These are phyloP conservation scores for Leptobrachium ailaonicum DNA, from an alignment of 2,113 vertebrate species.

Conservation along the genomic window DNA sequence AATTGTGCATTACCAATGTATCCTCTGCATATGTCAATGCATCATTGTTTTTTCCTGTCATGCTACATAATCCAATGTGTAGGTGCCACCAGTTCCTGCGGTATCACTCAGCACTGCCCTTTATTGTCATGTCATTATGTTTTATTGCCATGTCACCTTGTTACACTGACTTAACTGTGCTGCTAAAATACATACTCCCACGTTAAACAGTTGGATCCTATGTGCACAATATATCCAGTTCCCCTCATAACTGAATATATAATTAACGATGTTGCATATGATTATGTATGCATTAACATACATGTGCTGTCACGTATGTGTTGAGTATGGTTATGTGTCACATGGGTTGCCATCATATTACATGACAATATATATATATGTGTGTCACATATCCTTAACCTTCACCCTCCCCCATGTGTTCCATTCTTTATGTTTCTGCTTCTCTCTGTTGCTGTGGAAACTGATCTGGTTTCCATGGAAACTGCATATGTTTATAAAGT, in stretches of 20 bases:
- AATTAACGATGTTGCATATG: neutral
- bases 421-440: slow-evolving; percentile 45
- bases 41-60: too few species aligned
- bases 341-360: neutral
- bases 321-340: neutral
- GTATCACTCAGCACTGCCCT: too few species aligned
- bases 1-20: too few species aligned
- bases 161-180: too few species aligned
- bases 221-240: neutral
- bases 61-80: too few species aligned
- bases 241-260: neutral
- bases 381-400: neutral
- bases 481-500: slow-evolving; percentile 90
- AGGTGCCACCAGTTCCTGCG: too few species aligned
- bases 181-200: too few species aligned
- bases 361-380: slow-evolving; percentile 7
- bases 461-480: slow-evolving; percentile 79
- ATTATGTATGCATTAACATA: neutral
- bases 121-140: too few species aligned
- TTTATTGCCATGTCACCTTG: too few species aligned
- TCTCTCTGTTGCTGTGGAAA: slow-evolving; percentile 66
- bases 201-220: too few species aligned
- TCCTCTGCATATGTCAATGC: too few species aligned
- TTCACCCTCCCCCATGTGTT: slow-evolving; percentile 21
- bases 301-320: neutral